Evolutionary conservation across 30 jellyfish, hydroid and myxozoan genomes (phyloP).

Genomic region (Pseudorhiza aurosa): DNA sequence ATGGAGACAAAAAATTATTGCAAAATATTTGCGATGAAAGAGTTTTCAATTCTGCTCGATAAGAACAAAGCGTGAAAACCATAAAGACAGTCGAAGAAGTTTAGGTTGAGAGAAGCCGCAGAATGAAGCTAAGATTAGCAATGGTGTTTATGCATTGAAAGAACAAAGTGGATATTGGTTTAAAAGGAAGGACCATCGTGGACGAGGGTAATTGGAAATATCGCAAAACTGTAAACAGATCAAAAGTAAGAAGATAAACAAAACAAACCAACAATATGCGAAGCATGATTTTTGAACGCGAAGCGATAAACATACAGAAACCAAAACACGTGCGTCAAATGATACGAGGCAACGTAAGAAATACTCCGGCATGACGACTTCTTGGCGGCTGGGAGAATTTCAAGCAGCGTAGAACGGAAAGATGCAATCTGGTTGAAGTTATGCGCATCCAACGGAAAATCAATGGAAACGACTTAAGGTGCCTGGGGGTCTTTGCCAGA

Average conservation of each 20-base stretch:
- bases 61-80: background rate
- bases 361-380: no score
- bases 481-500: no score
- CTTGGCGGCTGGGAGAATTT: no score
- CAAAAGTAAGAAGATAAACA: background rate
- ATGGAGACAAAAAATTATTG: background rate
- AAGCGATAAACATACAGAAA: no score
- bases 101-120: constrained; percentile 9
- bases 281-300: no score
- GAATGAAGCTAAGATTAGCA: background rate
- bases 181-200: background rate
- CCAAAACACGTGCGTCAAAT: no score
- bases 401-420: no score
- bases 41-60: background rate
- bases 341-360: no score
- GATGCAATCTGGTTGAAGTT: no score
- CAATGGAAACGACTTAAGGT: no score
- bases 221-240: constrained; percentile 7
- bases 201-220: background rate
- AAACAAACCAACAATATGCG: no score
- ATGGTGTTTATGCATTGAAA: background rate
- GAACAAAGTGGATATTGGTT: background rate
- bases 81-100: background rate
- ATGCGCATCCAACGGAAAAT: no score
- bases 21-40: background rate